Percentiles rank a stretch among this genome's conserved stretches.
Evolutionary conservation across 2,797 vertebrate genomes (phyloP).

Genomic region (Lithobates sylvaticus): DNA sequence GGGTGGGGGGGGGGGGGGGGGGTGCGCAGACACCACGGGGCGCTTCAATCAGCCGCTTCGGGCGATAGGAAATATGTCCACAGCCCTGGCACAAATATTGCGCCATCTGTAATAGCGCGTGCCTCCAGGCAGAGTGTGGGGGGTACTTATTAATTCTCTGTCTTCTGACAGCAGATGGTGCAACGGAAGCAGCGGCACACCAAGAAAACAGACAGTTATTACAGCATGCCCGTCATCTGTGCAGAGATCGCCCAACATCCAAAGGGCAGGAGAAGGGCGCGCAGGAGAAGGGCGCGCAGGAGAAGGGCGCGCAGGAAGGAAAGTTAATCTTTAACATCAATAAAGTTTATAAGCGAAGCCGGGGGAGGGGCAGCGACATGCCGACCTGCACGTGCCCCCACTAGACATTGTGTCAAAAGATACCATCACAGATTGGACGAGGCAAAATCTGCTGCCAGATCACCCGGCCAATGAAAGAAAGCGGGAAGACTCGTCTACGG

Average conservation of each 20-base stretch:
- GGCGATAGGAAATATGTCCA: conserved; percentile 12
- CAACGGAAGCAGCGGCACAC: background rate
- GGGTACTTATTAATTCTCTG: too few species aligned
- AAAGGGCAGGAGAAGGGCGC: background rate
- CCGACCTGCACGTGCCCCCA: background rate
- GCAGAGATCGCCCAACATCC: background rate
- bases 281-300: background rate
- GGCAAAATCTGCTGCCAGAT: background rate
- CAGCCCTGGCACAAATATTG: conserved; percentile 38
- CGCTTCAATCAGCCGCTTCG: too few species aligned
- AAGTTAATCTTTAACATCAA: background rate
- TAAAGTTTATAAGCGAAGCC: background rate
- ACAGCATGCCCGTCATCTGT: background rate
- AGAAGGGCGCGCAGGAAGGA: background rate
- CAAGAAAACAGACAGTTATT: background rate
- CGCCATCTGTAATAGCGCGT: conserved; percentile 17
- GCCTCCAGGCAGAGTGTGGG: conserved; percentile 20
- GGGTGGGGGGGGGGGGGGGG: too few species aligned
- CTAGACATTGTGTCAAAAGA: background rate
- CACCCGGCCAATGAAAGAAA: background rate
- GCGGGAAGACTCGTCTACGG: too few species aligned
- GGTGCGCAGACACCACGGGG: background rate
- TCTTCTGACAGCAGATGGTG: conserved; percentile 37
- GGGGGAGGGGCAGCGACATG: background rate
- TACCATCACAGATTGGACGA: background rate